These are phyloP conservation scores for Capitulum mitella DNA, from an alignment of 2,888 invertebrate species.

Conservation along the genomic window DNA sequence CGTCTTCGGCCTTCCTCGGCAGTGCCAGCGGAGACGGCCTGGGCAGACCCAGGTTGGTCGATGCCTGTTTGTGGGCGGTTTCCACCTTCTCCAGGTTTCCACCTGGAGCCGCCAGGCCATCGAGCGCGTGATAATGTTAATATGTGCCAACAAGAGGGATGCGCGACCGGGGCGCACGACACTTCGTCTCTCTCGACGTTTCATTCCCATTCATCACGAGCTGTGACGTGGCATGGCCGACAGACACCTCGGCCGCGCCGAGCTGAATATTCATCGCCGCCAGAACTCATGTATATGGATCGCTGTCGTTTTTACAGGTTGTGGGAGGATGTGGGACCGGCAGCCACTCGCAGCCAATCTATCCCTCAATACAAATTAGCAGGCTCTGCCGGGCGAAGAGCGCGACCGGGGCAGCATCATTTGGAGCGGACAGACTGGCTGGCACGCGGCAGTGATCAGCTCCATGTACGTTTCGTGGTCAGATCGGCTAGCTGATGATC, in stretches of 20 bases:
- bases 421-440: too few species aligned
- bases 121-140: background rate
- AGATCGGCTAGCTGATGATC: too few species aligned
- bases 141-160: conserved; percentile 9
- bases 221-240: background rate
- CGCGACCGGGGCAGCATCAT: background rate
- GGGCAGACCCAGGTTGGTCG: too few species aligned
- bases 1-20: background rate
- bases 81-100: too few species aligned
- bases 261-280: conserved; percentile 1
- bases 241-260: background rate
- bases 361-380: background rate
- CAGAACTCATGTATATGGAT: conserved; percentile 15
- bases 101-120: background rate
- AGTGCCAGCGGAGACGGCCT: too few species aligned
- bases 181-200: background rate
- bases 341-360: background rate
- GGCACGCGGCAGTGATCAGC: too few species aligned
- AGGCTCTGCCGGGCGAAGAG: background rate
- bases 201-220: background rate
- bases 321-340: background rate
- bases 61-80: too few species aligned
- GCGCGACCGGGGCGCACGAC: background rate
- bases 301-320: background rate
- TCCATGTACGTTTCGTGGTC: too few species aligned